Base-by-base conservation (phyloP, 2,797 vertebrate species). In the Chrysolophus pictus region DNA sequence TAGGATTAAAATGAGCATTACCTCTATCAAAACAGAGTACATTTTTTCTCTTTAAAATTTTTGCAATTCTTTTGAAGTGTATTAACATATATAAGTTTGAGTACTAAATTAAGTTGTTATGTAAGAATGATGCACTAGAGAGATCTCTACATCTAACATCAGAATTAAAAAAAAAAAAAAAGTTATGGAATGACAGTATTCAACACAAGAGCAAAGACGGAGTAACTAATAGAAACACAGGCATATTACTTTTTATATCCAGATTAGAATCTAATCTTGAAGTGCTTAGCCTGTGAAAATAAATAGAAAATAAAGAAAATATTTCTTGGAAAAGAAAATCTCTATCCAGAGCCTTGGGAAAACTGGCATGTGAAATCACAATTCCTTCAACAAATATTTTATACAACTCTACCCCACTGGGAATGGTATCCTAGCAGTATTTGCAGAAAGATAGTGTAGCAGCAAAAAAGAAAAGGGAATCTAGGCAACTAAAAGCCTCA, bases 11-110 rank as follows among this genome's bases (percentile, higher is more conserved):
- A 56, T 55, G 8, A 81, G 3, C 63, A 71, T 28, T n/a, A 4
- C 2, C 59, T 23, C 8, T 56, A 13, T 39, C 1, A 60, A 67
- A 51, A 77, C 9, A 1, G 8, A 80, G 23, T 9, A 47, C 13
- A 2, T 5, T 79, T 78, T 78, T 65, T 44, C 6, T 58, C 2
- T 46, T 23, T 37, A 24, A 47, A 8, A 14, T 60, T 62, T 39
- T 68, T 2, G 0, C 2, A 59, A 42, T 0, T 0, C 5, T 47
- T 77, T 63, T 63, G 22, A 28, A 21, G 24, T 71, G 26, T 14
- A 68, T 26, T 56, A 84, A 31, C 1, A 87, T 78, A 68, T 35
- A 22, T 2, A 74, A 46, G 7, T 72, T 3, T 18, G 63, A 51
- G 23, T 35, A 3, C 26, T 76, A 46, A 79, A 41, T 41, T 18